phyloP scores from a whole-genome alignment of 2,113 vertebrate species.

The Panthera tigris region DNA sequence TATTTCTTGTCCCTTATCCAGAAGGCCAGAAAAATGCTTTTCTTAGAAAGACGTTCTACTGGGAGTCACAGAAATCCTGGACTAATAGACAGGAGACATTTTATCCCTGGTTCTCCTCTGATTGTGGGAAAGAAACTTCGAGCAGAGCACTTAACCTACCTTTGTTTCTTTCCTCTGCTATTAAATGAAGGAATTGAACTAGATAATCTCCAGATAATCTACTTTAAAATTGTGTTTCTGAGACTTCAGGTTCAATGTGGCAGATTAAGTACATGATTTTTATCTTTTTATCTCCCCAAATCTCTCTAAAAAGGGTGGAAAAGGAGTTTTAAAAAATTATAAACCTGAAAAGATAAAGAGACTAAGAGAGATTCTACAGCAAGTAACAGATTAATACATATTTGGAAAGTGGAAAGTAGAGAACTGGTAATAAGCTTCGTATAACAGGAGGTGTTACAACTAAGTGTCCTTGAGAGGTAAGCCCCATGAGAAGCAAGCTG shows the following conservation, averaged over 20 bases:
- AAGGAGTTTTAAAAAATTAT: background rate
- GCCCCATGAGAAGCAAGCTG: background rate
- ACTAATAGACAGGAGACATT: background rate
- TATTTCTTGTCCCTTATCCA: background rate
- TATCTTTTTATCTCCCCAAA: background rate
- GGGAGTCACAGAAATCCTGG: background rate
- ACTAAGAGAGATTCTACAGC: background rate
- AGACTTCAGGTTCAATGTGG: background rate
- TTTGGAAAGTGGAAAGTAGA: background rate
- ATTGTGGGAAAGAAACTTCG: background rate
- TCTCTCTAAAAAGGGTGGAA: background rate
- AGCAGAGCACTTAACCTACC: background rate
- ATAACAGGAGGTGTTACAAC: background rate
- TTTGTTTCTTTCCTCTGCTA: background rate
- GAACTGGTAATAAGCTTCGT: background rate
- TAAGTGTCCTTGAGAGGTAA: background rate
- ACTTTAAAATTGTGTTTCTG: slow-evolving; percentile 13
- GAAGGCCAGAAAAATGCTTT: background rate
- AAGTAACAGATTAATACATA: background rate
- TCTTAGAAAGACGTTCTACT: background rate
- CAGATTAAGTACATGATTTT: background rate
- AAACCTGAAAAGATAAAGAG: background rate
- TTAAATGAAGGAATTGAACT: background rate
- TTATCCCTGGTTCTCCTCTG: background rate
- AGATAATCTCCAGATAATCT: background rate